Evolutionary conservation across 2,888 invertebrate genomes (phyloP).

Genomic region (Xylota segnis): DNA sequence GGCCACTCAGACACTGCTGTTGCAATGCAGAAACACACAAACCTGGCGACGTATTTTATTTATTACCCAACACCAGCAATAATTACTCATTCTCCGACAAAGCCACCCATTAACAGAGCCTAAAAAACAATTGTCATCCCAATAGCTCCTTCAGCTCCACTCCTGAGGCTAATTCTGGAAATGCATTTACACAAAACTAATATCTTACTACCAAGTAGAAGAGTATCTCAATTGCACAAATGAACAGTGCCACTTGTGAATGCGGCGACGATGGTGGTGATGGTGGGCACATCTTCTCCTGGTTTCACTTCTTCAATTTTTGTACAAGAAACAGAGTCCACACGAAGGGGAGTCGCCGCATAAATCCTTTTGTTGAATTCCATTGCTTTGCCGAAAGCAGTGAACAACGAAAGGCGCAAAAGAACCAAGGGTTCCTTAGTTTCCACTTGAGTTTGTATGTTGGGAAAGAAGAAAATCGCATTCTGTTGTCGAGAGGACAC

Average conservation of each 20-base stretch:
- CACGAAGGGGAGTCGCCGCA: slow-evolving; percentile 32
- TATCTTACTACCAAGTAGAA: slow-evolving; percentile 42
- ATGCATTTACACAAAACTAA: slow-evolving; percentile 59
- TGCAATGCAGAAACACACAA: not conserved
- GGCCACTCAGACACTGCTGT: not conserved
- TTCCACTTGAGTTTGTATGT: not conserved
- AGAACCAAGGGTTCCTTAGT: slow-evolving; percentile 7
- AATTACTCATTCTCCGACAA: slow-evolving; percentile 35
- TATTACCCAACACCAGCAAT: slow-evolving; percentile 41
- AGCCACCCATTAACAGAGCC: slow-evolving; percentile 39
- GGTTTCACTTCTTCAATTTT: not conserved
- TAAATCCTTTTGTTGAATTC: slow-evolving; percentile 52
- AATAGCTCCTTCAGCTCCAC: slow-evolving; percentile 15
- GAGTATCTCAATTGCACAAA: slow-evolving; percentile 69
- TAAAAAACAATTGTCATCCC: slow-evolving; percentile 60
- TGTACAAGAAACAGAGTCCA: slow-evolving; percentile 1
- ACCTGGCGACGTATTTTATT: slow-evolving; percentile 13
- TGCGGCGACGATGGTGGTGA: slow-evolving; percentile 35
- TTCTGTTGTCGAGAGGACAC: not conserved
- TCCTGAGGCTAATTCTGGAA: slow-evolving; percentile 47
- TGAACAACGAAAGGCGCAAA: not conserved
- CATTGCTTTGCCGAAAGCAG: not conserved
- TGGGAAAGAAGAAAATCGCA: slow-evolving; percentile 46
- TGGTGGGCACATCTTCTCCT: slow-evolving; percentile 9
- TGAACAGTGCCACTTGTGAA: slow-evolving; percentile 65